Evolutionary conservation across 2,113 vertebrate species (phyloP), one percentile per base, ranked within the genome.

Genomic region (Coracopsis vasa): DNA sequence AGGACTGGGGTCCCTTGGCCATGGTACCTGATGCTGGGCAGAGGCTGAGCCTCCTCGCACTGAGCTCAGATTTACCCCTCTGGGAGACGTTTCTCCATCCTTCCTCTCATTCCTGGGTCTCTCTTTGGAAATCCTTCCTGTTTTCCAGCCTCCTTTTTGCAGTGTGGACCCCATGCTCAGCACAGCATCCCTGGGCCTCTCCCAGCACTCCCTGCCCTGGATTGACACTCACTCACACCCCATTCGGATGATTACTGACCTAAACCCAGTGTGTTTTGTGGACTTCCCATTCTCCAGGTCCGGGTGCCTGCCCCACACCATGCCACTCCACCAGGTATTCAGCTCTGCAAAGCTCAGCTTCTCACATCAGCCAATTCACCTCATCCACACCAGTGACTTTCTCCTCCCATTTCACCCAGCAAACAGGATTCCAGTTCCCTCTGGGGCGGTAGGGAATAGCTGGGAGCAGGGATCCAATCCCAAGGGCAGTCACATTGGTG

Each of bases 131-230:
- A 84, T 8, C 16, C 1, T 58, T 37, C 53, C 28, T 4, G 6
- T 60, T 78, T 93, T 51, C 35, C 72, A 92, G 41, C 3, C 27
- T 27, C 23, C 10, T 54, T 90, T 54, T 13, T 53, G 54, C 29
- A 66, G 28, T 2, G 3, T 5, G 28, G 29, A 64, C 21, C 56
- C 48, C 3, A 4, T 44, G 4, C 13, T 47, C 21, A 12, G 41
- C 62, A 72, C 85, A 82, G 39, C 35, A 50, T 11, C 23, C 50
- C 77, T 6, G 3, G 47, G 33, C 35, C 29, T 11, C 53, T 67
- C 69, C n/a, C 31, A 5, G 13, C 8, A 8, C 0, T 0, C n/a
- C 48, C 35, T 25, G 11, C 44, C 10, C 24, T 5, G 17, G 18
- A 25, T 25, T 83, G 48, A 27, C 11, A 47, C 37, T 31, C 37